Conservation (phyloP, 2,113 vertebrate genomes). For the Falcunculus frontatus region DNA sequence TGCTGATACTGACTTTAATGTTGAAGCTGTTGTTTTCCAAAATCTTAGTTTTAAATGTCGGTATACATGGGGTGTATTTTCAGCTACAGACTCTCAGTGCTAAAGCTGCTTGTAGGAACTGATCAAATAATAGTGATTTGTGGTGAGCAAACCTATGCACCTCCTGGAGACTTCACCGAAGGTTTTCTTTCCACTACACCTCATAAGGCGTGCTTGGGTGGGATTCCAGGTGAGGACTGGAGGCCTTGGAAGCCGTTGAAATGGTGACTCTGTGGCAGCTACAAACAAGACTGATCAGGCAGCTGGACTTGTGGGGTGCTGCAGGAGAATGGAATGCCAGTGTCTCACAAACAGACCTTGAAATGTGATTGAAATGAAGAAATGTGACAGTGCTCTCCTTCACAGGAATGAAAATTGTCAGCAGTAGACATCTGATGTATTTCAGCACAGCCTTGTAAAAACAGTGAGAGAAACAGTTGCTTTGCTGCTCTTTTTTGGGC, state of each 20-base stretch:
- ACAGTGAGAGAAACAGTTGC: neutral
- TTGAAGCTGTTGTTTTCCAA: neutral
- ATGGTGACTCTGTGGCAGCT: rapidly evolving
- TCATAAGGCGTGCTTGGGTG: neutral
- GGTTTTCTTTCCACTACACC: neutral
- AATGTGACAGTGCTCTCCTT: neutral
- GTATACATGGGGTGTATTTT: neutral
- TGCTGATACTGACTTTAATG: neutral
- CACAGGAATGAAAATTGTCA: neutral
- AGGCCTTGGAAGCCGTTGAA: neutral
- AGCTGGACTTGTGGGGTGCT: neutral
- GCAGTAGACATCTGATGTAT: neutral
- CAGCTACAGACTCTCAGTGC: neutral
- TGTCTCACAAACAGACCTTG: neutral
- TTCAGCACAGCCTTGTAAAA: neutral
- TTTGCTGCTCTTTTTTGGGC: slow-evolving; percentile 17
- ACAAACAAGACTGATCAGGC: neutral
- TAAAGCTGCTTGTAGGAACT: neutral
- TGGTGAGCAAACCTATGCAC: neutral
- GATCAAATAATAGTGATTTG: neutral
- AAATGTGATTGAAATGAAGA: neutral
- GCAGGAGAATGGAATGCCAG: neutral
- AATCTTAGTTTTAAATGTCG: neutral
- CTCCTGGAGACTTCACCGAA: neutral
- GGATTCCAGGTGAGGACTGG: neutral